Conservation (phyloP, 2,113 vertebrate genomes). For the Phocoena phocoena region DNA sequence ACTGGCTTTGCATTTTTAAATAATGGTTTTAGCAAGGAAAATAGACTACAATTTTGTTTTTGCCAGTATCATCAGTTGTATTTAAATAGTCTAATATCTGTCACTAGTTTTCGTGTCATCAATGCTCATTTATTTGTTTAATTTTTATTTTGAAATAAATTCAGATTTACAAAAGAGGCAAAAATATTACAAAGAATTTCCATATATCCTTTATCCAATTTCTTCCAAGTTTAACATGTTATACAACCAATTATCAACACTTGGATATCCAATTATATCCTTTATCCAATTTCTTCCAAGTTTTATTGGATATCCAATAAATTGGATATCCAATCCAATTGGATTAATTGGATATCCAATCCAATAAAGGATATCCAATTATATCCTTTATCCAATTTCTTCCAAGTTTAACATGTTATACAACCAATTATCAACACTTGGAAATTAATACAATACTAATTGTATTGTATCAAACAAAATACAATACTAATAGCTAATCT, state of each 20-base stretch:
- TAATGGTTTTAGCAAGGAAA: neutral
- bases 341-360: too few relatives aligned
- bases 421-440: neutral
- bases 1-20: neutral
- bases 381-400: neutral
- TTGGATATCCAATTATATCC: too few relatives aligned
- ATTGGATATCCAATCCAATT: too few relatives aligned
- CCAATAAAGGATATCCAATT: too few relatives aligned
- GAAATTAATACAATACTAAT: neutral
- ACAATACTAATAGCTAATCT: neutral
- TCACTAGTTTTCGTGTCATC: neutral
- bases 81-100: neutral
- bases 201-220: neutral
- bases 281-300: neutral
- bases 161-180: neutral
- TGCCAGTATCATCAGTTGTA: neutral
- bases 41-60: neutral
- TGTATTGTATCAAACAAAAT: too few relatives aligned
- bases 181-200: neutral
- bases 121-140: neutral
- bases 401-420: neutral
- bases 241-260: neutral
- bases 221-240: neutral
- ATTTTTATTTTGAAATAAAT: neutral
- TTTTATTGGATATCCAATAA: neutral